Evolutionary conservation across 2,888 invertebrate species (phyloP).

Genomic region (Himalopsyche japonica): DNA sequence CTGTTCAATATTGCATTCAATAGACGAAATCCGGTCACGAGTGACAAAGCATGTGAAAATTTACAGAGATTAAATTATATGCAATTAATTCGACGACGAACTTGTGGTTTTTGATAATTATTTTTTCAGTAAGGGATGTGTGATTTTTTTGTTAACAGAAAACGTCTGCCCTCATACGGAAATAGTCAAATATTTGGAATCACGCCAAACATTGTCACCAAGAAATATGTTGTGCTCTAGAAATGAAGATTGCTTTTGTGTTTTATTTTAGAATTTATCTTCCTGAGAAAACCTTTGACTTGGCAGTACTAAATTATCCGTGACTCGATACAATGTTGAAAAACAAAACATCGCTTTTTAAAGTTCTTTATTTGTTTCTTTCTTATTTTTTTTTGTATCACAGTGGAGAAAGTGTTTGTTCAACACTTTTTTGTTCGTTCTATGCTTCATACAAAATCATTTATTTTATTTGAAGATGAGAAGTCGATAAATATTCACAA

Average conservation of each 20-base stretch:
- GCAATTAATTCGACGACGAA: too few relatives aligned
- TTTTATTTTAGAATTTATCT: not conserved
- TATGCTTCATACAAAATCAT: too few relatives aligned
- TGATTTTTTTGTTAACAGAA: not conserved
- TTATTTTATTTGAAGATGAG: too few relatives aligned
- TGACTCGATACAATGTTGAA: not conserved
- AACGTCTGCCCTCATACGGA: not conserved
- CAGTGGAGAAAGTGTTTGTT: not conserved
- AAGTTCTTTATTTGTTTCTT: not conserved
- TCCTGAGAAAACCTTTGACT: not conserved
- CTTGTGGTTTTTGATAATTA: too few relatives aligned
- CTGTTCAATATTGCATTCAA: too few relatives aligned
- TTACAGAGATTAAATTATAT: too few relatives aligned
- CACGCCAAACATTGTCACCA: slow-evolving; percentile 1
- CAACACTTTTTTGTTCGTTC: not conserved
- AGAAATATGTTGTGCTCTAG: slow-evolving; percentile 10
- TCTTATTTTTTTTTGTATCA: not conserved
- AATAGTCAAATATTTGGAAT: not conserved
- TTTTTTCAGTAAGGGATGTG: not conserved
- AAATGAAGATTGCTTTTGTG: slow-evolving; percentile 6
- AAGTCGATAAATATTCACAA: too few relatives aligned
- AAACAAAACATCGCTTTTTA: not conserved
- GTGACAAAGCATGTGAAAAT: too few relatives aligned
- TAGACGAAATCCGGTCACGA: too few relatives aligned
- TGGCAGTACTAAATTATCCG: not conserved